A percentile compares a stretch with the other conserved stretches of the same genome.
Conservation (phyloP, 2,113 vertebrate species). For the Microcebus murinus region DNA sequence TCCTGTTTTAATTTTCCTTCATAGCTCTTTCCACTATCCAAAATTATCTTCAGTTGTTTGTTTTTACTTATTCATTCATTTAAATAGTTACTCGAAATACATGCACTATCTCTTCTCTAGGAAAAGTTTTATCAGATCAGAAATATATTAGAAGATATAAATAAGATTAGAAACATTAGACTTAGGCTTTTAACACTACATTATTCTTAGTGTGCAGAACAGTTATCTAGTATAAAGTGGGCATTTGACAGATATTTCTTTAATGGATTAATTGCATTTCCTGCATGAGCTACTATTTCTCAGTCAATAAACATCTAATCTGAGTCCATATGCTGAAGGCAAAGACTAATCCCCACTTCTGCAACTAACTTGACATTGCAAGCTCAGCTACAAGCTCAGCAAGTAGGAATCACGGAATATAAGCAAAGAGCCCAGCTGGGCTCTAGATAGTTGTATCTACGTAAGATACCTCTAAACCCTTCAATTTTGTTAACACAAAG, state of each 20-base stretch:
- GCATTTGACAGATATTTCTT: not conserved
- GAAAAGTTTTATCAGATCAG: not conserved
- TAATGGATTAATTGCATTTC: not conserved
- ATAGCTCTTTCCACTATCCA: not conserved
- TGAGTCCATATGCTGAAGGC: not conserved
- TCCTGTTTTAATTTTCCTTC: not conserved
- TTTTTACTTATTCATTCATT: not conserved
- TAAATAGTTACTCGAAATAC: not conserved
- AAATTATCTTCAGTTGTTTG: not conserved
- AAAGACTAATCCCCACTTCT: not conserved
- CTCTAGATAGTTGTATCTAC: not conserved
- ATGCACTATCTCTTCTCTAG: not conserved
- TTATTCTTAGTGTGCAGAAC: not conserved
- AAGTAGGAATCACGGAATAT: not conserved
- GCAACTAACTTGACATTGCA: not conserved
- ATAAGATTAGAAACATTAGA: not conserved
- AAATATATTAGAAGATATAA: not conserved
- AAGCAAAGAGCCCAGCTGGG: not conserved
- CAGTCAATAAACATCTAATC: not conserved
- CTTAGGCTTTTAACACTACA: not conserved
- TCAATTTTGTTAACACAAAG: constrained; percentile 5
- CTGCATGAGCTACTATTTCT: not conserved
- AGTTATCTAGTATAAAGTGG: not conserved
- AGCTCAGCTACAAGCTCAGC: not conserved
- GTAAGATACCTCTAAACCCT: not conserved